phyloP scores from a whole-genome alignment of 2,797 vertebrate genomes.

The Micromesistius poutassou region DNA sequence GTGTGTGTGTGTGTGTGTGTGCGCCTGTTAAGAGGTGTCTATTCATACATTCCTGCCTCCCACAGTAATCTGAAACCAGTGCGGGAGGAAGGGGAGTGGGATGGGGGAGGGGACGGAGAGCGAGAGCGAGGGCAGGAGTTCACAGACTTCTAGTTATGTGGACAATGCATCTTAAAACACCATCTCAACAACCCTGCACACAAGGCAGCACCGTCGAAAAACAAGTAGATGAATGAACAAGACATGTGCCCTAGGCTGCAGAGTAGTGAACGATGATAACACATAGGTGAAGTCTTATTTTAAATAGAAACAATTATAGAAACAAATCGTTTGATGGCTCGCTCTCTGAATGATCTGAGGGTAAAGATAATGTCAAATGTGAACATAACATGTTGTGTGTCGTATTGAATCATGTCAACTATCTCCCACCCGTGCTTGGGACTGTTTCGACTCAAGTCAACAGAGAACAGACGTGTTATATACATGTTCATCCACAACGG shows the following conservation, averaged over 20 bases:
- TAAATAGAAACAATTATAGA: background rate
- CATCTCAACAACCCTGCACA: conserved; percentile 15
- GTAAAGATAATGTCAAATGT: background rate
- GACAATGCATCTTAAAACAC: conserved; percentile 14
- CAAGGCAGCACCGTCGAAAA: background rate
- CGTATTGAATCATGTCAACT: background rate
- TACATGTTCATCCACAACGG: background rate
- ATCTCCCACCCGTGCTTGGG: background rate
- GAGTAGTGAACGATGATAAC: background rate
- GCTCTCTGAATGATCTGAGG: background rate
- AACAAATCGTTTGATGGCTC: background rate
- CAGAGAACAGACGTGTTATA: background rate
- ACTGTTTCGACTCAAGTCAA: background rate
- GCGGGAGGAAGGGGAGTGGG: conserved; percentile 27
- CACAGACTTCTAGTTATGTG: conserved; percentile 15
- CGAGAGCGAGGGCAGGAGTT: conserved; percentile 21
- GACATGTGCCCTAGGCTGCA: background rate
- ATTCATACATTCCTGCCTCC: conserved; percentile 72
- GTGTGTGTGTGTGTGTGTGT: background rate
- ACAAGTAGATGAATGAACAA: background rate
- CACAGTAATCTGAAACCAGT: conserved; percentile 61
- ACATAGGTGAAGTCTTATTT: background rate
- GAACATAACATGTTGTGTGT: background rate
- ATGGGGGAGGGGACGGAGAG: conserved; percentile 3
- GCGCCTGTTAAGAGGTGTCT: conserved; percentile 31